Percentiles rank a stretch among this genome's conserved stretches.
These are phyloP conservation scores for Sepioteuthis lessoniana DNA, from an alignment of 2,888 invertebrate species.

Conservation along the genomic window DNA sequence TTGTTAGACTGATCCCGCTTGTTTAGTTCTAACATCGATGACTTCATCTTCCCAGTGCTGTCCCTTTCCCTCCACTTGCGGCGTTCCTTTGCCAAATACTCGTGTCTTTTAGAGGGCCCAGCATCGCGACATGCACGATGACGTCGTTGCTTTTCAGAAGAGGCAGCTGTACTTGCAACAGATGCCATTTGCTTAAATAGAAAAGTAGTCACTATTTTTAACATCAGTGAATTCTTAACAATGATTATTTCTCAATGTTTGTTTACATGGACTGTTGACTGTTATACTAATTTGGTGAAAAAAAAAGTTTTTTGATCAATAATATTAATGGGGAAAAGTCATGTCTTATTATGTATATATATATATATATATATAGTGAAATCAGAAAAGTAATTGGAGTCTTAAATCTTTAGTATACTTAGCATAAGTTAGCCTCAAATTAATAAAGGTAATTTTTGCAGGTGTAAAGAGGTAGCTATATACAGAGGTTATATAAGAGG, in stretches of 20 bases:
- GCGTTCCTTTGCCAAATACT: slow-evolving; percentile 10
- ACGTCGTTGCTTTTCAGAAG: slow-evolving; percentile 23
- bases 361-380: too few relatives aligned
- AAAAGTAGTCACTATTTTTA: slow-evolving; percentile 16
- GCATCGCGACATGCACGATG: slow-evolving; percentile 33
- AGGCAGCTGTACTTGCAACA: neutral
- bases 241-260: neutral
- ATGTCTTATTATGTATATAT: too few relatives aligned
- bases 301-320: neutral
- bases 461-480: too few relatives aligned
- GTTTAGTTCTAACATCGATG: neutral
- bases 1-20: slow-evolving; percentile 10
- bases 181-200: slow-evolving; percentile 33
- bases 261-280: neutral
- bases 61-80: slow-evolving; percentile 33
- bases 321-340: too few relatives aligned
- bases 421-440: too few relatives aligned
- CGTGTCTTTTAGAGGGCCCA: neutral
- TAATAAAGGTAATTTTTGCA: too few relatives aligned
- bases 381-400: too few relatives aligned
- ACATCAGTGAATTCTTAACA: neutral
- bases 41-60: neutral
- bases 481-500: too few relatives aligned
- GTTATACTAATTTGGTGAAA: neutral
- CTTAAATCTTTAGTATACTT: too few relatives aligned